phyloP scores from a whole-genome alignment of 2,797 vertebrate genomes.

The Sitta carolinensis region DNA sequence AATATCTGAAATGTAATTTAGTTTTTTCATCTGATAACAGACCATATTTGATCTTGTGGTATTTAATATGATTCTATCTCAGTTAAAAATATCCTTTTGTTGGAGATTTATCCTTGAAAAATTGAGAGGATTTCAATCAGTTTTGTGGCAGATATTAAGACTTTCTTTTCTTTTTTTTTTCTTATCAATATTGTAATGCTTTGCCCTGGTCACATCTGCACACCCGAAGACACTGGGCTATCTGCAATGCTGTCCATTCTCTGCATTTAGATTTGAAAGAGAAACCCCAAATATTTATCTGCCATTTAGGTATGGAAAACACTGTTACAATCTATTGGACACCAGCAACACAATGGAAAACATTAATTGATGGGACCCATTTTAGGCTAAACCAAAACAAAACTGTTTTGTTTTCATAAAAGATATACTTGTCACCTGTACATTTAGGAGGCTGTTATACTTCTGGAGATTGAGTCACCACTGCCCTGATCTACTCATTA shows the following conservation, averaged over 20 bases:
- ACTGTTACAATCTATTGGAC: background rate
- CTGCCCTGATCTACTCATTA: background rate
- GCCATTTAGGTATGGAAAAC: background rate
- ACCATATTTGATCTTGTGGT: slow-evolving; percentile 25
- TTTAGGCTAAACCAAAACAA: background rate
- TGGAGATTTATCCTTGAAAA: background rate
- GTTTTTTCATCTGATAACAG: slow-evolving; percentile 39
- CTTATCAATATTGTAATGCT: background rate
- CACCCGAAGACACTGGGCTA: background rate
- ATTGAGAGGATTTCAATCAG: background rate
- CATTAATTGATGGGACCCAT: background rate
- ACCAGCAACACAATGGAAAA: background rate
- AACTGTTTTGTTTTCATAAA: background rate
- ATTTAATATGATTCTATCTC: slow-evolving; percentile 31
- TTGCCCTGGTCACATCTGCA: background rate
- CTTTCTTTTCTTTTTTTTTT: background rate
- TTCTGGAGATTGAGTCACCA: background rate
- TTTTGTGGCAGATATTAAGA: background rate
- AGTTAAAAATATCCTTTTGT: background rate
- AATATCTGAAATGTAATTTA: slow-evolving; percentile 51
- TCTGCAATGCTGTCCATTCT: background rate
- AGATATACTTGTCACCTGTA: background rate
- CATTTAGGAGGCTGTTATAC: background rate
- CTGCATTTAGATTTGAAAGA: background rate
- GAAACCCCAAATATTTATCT: background rate